Percentiles rank a stretch among this genome's conserved stretches.
These are phyloP conservation scores for Erpornis zantholeuca DNA, from an alignment of 2,113 vertebrate genomes.

Conservation along the genomic window DNA sequence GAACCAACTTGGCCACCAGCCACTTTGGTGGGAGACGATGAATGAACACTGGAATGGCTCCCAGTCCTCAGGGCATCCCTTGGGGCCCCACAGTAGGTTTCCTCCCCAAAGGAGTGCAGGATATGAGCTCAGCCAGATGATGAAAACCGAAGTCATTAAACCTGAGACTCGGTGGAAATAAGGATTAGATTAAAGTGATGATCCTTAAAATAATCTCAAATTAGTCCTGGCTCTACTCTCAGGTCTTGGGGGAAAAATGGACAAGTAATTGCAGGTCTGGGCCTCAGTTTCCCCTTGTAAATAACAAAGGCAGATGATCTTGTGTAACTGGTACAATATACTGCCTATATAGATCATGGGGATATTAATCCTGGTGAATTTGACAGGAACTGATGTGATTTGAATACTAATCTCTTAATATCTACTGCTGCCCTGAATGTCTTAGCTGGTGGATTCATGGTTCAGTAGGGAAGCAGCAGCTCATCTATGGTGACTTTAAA, in stretches of 20 bases:
- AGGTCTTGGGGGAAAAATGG: background rate
- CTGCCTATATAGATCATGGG: background rate
- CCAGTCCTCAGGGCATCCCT: background rate
- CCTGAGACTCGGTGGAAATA: background rate
- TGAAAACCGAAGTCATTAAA: background rate
- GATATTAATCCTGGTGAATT: background rate
- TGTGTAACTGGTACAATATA: background rate
- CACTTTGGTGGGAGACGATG: background rate
- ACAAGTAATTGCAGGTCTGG: background rate
- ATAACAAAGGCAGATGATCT: background rate
- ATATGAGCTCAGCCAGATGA: background rate
- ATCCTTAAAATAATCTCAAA: background rate
- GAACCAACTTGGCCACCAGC: background rate
- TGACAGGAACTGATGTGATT: background rate
- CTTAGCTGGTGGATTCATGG: background rate
- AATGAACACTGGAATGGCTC: background rate
- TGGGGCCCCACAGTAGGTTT: background rate
- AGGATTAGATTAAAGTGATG: background rate
- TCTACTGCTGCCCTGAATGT: background rate
- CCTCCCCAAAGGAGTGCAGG: background rate
- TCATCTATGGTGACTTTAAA: rapidly evolving
- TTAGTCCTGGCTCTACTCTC: background rate
- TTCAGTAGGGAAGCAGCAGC: background rate
- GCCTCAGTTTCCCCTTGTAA: background rate
- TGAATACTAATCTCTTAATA: background rate